A percentile compares a stretch with the other conserved stretches of the same genome.
phyloP scores from a whole-genome alignment of 2,113 vertebrate species.

The Rhadina sibilatrix region DNA sequence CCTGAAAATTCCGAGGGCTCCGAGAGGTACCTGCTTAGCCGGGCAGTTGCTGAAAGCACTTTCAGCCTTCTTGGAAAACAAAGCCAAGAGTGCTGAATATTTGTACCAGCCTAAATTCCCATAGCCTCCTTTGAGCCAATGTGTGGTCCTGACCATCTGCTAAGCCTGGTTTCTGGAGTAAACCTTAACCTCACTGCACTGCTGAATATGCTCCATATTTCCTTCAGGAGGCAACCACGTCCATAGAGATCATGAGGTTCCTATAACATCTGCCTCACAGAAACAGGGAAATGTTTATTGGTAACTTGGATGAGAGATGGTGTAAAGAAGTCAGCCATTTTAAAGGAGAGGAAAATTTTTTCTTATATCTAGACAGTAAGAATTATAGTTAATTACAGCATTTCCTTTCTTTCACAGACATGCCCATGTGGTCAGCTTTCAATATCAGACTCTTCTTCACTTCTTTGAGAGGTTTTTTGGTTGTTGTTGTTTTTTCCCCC shows the following conservation, averaged over 20 bases:
- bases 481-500: not conserved
- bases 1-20: not conserved
- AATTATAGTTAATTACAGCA: not conserved
- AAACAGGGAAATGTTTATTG: not conserved
- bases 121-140: not conserved
- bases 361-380: not conserved
- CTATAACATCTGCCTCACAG: not conserved
- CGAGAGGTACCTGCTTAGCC: rapidly evolving
- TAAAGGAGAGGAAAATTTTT: not conserved
- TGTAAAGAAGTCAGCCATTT: not conserved
- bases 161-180: not conserved
- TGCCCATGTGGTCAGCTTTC: not conserved
- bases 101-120: not conserved
- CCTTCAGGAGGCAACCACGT: rapidly evolving
- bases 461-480: not conserved
- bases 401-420: not conserved
- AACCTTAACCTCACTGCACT: not conserved
- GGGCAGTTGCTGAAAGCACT: not conserved
- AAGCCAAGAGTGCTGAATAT: not conserved
- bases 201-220: rapidly evolving
- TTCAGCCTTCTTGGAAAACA: not conserved
- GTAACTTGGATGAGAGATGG: not conserved
- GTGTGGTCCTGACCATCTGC: rapidly evolving
- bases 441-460: not conserved
- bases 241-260: not conserved